Conservation (phyloP, 2,888 invertebrate species). For the Melinaea marsaeus region DNA sequence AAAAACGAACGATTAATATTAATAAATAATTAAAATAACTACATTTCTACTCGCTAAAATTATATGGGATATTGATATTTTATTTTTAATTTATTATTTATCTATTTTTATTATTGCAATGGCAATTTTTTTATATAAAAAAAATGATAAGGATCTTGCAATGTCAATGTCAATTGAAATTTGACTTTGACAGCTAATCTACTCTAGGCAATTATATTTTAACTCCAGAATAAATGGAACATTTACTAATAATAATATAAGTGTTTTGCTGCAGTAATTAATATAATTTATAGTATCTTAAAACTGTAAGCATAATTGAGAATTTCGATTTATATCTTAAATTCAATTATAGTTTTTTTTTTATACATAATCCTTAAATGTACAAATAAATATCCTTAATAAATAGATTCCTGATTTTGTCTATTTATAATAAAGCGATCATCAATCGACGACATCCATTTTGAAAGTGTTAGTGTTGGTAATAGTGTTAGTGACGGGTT, state of each 20-base stretch:
- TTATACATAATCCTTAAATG: no score
- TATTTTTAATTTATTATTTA: no score
- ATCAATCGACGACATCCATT: conserved; percentile 68
- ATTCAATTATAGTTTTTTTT: not conserved
- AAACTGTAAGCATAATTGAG: not conserved
- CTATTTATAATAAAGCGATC: conserved; percentile 26
- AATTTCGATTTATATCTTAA: not conserved
- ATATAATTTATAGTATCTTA: not conserved
- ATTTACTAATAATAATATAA: not conserved
- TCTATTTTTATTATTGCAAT: no score
- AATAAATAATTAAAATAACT: no score
- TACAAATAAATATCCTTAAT: no score
- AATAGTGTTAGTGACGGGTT: conserved; percentile 52
- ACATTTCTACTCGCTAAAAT: no score
- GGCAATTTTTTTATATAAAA: no score
- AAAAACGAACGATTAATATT: no score
- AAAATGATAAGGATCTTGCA: not conserved
- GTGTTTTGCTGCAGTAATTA: not conserved
- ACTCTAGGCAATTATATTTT: not conserved
- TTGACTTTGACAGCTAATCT: not conserved
- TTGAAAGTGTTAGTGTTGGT: conserved; percentile 54
- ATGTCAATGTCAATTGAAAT: not conserved
- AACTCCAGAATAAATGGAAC: not conserved
- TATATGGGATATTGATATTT: no score
- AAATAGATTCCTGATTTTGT: not conserved